Conservation (phyloP, 2,113 vertebrate species). For the Ariopsis seemanni region DNA sequence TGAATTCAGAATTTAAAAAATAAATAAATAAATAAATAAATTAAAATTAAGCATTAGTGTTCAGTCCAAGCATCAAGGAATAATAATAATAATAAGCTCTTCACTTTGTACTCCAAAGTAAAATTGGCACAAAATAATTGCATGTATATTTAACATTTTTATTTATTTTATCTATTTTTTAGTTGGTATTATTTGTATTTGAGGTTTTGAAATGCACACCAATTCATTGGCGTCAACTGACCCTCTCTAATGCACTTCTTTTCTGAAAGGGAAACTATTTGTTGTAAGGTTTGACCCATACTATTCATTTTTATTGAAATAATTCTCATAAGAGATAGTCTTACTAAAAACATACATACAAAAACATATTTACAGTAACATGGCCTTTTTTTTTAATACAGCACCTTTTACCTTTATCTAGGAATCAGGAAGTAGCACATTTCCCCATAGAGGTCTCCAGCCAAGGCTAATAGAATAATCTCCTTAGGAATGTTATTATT, state of each 20-base stretch:
- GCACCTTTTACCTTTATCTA: slow-evolving; percentile 38
- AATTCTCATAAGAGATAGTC: neutral
- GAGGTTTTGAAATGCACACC: neutral
- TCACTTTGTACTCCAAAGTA: neutral
- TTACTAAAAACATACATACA: neutral
- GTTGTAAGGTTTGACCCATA: neutral
- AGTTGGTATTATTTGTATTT: neutral
- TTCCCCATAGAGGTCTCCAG: slow-evolving; percentile 54
- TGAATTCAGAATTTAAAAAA: neutral
- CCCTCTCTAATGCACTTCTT: neutral
- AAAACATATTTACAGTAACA: neutral
- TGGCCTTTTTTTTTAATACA: neutral
- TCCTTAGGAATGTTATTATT: slow-evolving; percentile 57
- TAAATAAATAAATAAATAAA: too few relatives aligned
- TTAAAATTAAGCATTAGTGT: neutral
- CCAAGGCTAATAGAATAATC: slow-evolving; percentile 63
- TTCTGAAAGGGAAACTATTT: neutral
- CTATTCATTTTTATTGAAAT: neutral
- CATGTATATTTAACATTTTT: neutral
- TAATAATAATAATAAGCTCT: neutral
- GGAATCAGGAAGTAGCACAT: slow-evolving; percentile 54
- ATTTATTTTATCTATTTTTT: neutral
- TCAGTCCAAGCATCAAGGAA: neutral
- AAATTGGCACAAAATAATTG: neutral
- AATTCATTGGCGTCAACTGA: neutral